Base-by-base conservation (phyloP, 1,140 invertebrate genomes). In the Cotesia glomerata region DNA sequence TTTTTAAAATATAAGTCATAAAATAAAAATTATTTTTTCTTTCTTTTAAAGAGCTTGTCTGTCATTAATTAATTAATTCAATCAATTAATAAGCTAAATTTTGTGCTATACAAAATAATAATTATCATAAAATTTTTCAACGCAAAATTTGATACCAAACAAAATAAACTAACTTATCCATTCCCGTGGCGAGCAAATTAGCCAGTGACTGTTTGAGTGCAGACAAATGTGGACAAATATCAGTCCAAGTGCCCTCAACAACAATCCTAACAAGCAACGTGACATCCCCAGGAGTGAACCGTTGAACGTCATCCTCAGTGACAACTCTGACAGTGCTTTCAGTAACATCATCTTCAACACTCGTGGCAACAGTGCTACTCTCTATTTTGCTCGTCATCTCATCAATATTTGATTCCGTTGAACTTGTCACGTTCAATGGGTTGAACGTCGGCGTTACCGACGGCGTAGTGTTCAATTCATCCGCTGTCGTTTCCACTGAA, bases 251-350 rank as follows among this genome's bases (percentile, higher is more conserved):
- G 3, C 81, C 81, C 2, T 85, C 80, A 11, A 86, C 78, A 18
- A 82, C 73, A 18, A 86, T 84, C 35, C 78, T 81, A 7, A 87
- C 82, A 5, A 85, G 61, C 3, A 77, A 59, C 11, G 76, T 79
- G 4, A 81, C 76, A 51, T 80, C 79, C 1, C 81, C 75, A n/a
- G 71, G 13, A 1, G 73, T 54, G 2, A 76, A n/a, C 0, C 69
- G 71, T 7, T 73, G 72, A 1, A 71, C 36, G 2, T 51, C 66
- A 13, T n/a, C 39, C 9, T 72, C 62, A 58, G 8, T 72, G 16
- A 63, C 67, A 13, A 39, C 35, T 13, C 14, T 11, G 45, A 8
- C 45, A 14, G 7, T 5, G 1, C 9, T n/a, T 5, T 49, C n/a
- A 5, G 11, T 39, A 54, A 18, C 4, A 54, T n/a, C 5, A n/a